Evolutionary conservation across 1,140 invertebrate genomes (phyloP).

Genomic region (Campoletis sonorensis): DNA sequence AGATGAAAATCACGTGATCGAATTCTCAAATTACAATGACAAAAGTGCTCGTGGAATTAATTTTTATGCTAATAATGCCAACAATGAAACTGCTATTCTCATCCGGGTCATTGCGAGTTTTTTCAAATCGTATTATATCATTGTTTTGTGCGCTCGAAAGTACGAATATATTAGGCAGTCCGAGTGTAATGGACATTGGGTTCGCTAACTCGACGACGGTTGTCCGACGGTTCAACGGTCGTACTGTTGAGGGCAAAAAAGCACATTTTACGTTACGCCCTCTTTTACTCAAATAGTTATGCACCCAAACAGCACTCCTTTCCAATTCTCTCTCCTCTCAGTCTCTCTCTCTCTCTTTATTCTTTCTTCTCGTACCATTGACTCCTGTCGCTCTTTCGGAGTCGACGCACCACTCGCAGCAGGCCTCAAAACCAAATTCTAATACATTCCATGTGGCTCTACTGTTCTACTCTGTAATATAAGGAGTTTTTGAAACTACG

Average conservation of each 20-base stretch:
- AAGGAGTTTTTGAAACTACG: background rate
- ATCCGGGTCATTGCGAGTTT: background rate
- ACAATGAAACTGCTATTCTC: conserved; percentile 2
- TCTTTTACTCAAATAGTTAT: conserved; percentile 50
- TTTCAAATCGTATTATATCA: background rate
- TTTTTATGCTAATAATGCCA: conserved; percentile 15
- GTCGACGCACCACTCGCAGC: background rate
- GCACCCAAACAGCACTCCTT: conserved; percentile 46
- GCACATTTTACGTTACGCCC: conserved; percentile 39
- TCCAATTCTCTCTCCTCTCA: conserved; percentile 21
- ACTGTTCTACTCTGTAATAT: conserved; percentile 2
- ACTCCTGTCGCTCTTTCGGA: background rate
- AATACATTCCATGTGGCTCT: background rate
- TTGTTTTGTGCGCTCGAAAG: background rate
- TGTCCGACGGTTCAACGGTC: conserved; percentile 45
- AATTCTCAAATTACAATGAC: background rate
- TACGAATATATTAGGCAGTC: conserved; percentile 38
- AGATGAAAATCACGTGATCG: background rate
- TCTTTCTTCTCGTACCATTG: conserved; percentile 35
- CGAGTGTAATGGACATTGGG: background rate
- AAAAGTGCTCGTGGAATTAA: background rate
- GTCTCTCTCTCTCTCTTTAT: conserved; percentile 42
- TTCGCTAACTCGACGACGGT: conserved; percentile 29
- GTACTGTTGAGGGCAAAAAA: conserved; percentile 10
- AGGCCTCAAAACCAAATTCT: background rate